Evolutionary conservation across 1,140 invertebrate genomes (phyloP), one percentile per base, ranked within the genome.

Genomic region (Hestina assimilis): DNA sequence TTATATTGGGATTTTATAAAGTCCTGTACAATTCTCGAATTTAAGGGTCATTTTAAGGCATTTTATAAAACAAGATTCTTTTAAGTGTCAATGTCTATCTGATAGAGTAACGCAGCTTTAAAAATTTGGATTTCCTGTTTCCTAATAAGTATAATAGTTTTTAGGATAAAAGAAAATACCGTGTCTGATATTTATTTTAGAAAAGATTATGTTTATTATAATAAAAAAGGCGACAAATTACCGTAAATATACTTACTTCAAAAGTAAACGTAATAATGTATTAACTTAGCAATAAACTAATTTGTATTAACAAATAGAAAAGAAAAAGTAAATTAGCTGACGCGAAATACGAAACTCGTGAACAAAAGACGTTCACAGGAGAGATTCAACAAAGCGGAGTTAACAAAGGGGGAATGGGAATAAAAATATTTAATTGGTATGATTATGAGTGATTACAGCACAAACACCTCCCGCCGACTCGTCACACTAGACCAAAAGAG

Each of bases 361-460:
- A 66, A 72, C 60, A 82, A 86, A 81, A 72, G 61, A 57, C 71
- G 66, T 61, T 67, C 67, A 65, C 61, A 43, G 54, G 78, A 79
- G 74, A 69, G 55, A 72, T 68, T 62, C 60, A 75, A 83, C 78
- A 85, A 80, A 61, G 69, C 66, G 33, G 60, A 47, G 50, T 26
- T 63, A 64, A 73, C 64, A 83, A 83, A 79, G 79, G 73, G 46
- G 67, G 66, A 83, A 83, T 75, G 77, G 70, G 76, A 84, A 87
- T 77, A 80, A 84, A 83, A 83, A 87, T 77, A 84, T 84, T 78
- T 84, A 85, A 85, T 84, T 84, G 84, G 82, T 74, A 69, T 82
- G 72, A 83, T 87, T 83, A 82, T 58, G 51, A 69, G 69, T 77
- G 73, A 81, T 85, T 80, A 79, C 61, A 48, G 58, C 38, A 79